A percentile compares a stretch with the other conserved stretches of the same genome.
Evolutionary conservation across 2,797 vertebrate species (phyloP).

Genomic region (Adelosebastes latens): DNA sequence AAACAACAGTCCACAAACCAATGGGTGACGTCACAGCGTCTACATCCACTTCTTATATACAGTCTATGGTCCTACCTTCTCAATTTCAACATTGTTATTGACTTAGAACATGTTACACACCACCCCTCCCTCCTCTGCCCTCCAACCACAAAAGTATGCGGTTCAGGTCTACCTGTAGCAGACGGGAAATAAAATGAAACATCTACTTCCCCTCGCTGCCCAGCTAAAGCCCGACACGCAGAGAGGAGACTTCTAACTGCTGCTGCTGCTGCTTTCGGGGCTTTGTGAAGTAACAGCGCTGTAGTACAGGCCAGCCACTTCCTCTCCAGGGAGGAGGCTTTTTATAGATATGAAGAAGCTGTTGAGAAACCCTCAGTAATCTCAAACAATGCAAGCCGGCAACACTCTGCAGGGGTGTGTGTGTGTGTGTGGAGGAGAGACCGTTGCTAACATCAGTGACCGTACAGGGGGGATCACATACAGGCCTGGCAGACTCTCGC

Average conservation of each 20-base stretch:
- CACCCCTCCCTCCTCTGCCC: too few species aligned
- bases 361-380: conserved; percentile 50
- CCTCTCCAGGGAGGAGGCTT: conserved; percentile 63
- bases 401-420: conserved; percentile 27
- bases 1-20: too few species aligned
- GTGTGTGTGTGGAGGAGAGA: not conserved
- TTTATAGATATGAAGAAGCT: conserved; percentile 61
- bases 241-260: conserved; percentile 7
- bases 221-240: not conserved
- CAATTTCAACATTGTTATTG: too few species aligned
- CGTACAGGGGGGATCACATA: not conserved
- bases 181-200: not conserved
- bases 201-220: not conserved
- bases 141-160: not conserved
- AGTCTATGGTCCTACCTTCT: too few species aligned
- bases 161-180: not conserved
- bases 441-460: not conserved
- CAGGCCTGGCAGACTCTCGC: not conserved
- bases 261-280: not conserved
- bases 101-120: too few species aligned
- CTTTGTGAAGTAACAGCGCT: conserved; percentile 26
- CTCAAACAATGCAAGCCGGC: conserved; percentile 1
- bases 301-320: conserved; percentile 56
- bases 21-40: rapidly evolving
- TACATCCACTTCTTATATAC: too few species aligned